Base-by-base conservation (phyloP, 2,888 invertebrate species). In the Itoplectis maculator region DNA sequence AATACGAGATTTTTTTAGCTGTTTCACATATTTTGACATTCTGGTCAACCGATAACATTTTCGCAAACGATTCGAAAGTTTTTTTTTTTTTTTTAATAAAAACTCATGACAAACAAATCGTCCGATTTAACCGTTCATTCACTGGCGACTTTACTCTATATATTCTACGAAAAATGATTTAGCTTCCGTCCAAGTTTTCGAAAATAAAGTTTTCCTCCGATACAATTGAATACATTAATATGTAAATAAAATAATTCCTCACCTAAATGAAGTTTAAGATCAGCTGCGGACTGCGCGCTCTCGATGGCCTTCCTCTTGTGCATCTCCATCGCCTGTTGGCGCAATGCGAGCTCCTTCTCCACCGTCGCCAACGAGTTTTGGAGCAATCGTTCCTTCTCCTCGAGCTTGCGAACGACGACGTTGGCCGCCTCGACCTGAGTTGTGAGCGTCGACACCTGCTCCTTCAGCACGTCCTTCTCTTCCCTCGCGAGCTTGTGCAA, bases 261-360 rank as follows among this genome's bases (percentile, higher is more conserved):
- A 96, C 96, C 96, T 84, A 99, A 95, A 95, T 99, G 99, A 85
- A 99, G 94, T 93, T 99, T 99, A 35, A 99, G 95, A 93, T 99
- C 99, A 0, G 98, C 98, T 0, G 99, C 98, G 8, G 98, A 98
- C 93, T 99, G 99, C 0, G 99, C 98, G 77, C 97, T 97, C 93
- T 99, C 99, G 83, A 99, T 98, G 0, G 99, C 99, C 93, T 99
- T 99, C 37, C 99, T 94, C 92, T 99, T 99, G 93, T 99, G 98
- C 96, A 98, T 97, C 93, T 99, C 99, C 97, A 98, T 97, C 1
- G 99, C 98, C 93, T 99, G 99, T 91, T 99, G 98, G 0, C 99
- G 94, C 79, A 99, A 93, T 75, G 98, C 95, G 84, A 99, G 94
- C 93, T 99, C 99, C 92, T 99, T 99, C 93, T 99, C 99, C 2